Base-by-base conservation (phyloP, 2,113 vertebrate genomes). In the Hydropotes inermis region DNA sequence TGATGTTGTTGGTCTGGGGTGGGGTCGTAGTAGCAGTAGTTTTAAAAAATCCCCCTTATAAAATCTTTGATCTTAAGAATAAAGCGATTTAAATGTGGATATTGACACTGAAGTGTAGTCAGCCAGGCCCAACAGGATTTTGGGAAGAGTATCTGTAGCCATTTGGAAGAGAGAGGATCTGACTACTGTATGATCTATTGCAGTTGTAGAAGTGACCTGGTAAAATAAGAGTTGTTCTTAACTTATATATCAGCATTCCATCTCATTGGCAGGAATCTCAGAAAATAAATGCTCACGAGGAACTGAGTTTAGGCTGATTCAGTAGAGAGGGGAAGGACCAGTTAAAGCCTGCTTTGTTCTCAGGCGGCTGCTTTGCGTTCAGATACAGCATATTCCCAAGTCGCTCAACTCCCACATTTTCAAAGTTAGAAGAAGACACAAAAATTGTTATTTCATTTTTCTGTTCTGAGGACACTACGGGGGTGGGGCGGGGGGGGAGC, bases 41-140 rank as follows among this genome's bases (percentile, higher is more conserved):
- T 87, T 96, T 74, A 23, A 43, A 82, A 87, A 61, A 23, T 15
- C 14, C 74, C 27, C 28, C 6, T 86, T 81, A 76, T 30, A 95
- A 95, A 84, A 82, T 81, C 11, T 94, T 96, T 94, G 17, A 33
- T 45, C 14, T 78, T 95, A 85, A 94, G 52, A 87, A 55, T 55
- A 93, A 76, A 45, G 21, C 7, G 50, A 76, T 57, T 74, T 92
- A 74, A 74, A 36, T 6, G 21, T 21, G 30, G n/a, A 92, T 47
- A 58, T 50, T 81, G 83, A 89, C 11, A 82, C 25, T 30, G 79
- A 82, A 92, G 55, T 28, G 23, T 8, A 89, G 79, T 64, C 23
- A 16, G 36, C 33, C 47, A 86, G 57, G 21, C 21, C 13, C n/a
- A 83, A 50, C 9, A 23, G 10, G n/a, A 79, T 27, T 87, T 92